phyloP scores from a whole-genome alignment of 2,113 vertebrate species.

The Indicator indicator region DNA sequence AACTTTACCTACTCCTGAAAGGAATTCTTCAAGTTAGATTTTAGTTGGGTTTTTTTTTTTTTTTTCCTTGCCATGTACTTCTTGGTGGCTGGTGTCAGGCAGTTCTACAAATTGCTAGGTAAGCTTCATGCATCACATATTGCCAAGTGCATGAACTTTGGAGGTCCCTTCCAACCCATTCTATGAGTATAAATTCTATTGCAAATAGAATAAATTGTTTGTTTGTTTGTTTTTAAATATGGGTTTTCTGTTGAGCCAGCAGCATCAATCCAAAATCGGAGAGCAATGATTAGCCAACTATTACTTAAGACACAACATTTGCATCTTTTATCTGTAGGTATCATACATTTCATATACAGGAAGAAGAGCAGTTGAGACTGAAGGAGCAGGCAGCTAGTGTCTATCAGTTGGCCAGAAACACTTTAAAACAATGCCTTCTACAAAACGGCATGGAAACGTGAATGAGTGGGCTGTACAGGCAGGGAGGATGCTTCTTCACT shows the following conservation, averaged over 20 bases:
- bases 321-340: not conserved
- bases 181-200: not conserved
- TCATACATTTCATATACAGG: not conserved
- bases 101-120: not conserved
- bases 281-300: not conserved
- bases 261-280: not conserved
- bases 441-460: not conserved
- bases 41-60: not conserved
- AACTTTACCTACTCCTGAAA: not conserved
- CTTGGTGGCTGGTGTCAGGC: not conserved
- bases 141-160: not conserved
- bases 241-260: not conserved
- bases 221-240: not conserved
- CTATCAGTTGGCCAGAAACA: not conserved
- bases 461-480: not conserved
- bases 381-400: not conserved
- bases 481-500: not conserved
- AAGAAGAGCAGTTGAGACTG: not conserved
- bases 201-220: not conserved
- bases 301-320: not conserved
- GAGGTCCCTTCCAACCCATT: not conserved
- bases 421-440: not conserved
- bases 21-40: not conserved
- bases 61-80: not conserved
- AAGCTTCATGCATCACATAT: not conserved